phyloP scores from a whole-genome alignment of 2,113 vertebrate genomes.

The Petrocephalus microphthalmus region DNA sequence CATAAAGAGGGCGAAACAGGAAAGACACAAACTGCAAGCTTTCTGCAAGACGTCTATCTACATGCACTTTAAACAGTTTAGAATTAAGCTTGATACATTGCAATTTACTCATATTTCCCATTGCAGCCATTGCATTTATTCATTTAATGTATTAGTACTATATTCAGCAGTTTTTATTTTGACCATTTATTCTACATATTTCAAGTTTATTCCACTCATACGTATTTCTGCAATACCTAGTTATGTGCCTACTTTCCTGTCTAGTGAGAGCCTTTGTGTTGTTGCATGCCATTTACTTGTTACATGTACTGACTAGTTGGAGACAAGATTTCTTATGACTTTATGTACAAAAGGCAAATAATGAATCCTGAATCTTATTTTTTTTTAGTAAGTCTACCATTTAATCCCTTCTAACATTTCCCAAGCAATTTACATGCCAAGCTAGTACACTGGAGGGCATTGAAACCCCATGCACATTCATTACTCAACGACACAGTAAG shows the following conservation, averaged over 20 bases:
- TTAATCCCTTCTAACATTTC: not conserved
- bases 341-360: not conserved
- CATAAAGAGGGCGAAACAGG: not conserved
- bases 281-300: not conserved
- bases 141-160: not conserved
- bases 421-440: not conserved
- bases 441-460: not conserved
- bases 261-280: not conserved
- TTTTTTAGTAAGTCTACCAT: not conserved
- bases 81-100: not conserved
- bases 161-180: not conserved
- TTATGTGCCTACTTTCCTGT: not conserved
- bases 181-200: not conserved
- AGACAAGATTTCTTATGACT: not conserved
- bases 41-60: not conserved
- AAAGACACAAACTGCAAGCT: not conserved
- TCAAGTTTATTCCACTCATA: not conserved
- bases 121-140: not conserved
- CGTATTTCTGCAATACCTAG: not conserved
- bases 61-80: not conserved
- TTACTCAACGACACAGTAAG: not conserved
- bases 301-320: not conserved
- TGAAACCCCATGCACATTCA: not conserved
- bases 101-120: not conserved
- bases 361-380: not conserved